Conservation (phyloP, 2,888 invertebrate species). For the Meteorus cinctellus region DNA sequence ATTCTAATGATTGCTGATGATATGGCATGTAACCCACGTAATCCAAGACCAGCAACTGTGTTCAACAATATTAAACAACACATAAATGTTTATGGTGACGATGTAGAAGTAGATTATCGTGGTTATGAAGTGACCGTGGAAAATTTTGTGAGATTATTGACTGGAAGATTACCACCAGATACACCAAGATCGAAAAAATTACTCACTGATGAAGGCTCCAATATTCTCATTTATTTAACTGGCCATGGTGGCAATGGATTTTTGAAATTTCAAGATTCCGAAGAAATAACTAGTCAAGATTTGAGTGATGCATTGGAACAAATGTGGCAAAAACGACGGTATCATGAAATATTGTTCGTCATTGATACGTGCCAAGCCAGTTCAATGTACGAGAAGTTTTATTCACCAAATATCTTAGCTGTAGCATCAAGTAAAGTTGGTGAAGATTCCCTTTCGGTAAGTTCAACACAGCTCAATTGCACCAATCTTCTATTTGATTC, state of each 20-base stretch:
- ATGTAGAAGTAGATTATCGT: constrained; percentile 98
- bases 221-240: constrained; percentile 96
- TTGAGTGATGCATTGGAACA: constrained; percentile 99
- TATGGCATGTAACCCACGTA: constrained; percentile 99
- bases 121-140: constrained; percentile 97
- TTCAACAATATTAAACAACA: constrained; percentile 98
- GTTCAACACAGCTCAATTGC: constrained; percentile 58
- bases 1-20: constrained; percentile 99
- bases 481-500: no score
- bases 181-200: constrained; percentile 97
- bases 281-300: constrained; percentile 98
- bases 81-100: constrained; percentile 99
- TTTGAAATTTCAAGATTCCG: constrained; percentile 98
- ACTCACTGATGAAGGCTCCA: constrained; percentile 96
- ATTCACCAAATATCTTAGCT: constrained; percentile 97
- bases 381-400: constrained; percentile 98
- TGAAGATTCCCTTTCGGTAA: constrained; percentile 97
- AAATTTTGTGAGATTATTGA: constrained; percentile 96
- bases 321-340: constrained; percentile 99
- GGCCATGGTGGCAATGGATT: constrained; percentile 99
- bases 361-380: constrained; percentile 99
- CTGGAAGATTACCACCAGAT: constrained; percentile 92
- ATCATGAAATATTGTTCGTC: constrained; percentile 98
- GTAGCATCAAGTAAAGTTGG: constrained; percentile 98
- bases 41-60: constrained; percentile 97